Base-by-base conservation (phyloP, 2,888 invertebrate species). In the Atethmia centrago region DNA sequence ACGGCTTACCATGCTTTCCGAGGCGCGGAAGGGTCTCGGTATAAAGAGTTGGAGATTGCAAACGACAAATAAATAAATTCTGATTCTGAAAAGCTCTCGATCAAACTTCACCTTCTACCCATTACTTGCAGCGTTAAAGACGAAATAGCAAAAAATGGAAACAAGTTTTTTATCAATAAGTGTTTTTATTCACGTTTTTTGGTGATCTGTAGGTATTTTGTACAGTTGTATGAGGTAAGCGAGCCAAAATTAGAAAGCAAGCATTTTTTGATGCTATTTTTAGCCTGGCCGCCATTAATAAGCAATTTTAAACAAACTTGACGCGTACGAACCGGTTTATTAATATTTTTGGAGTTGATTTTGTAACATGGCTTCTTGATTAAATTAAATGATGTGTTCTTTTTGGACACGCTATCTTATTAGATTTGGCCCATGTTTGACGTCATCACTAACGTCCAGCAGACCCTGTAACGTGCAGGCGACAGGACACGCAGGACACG, bases 181-280 rank as follows among this genome's bases (percentile, higher is more conserved):
- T 70, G 77, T 82, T 85, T 77, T 79, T 82, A 73, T 76, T 59
- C 68, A 28, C 55, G 69, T 84, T 82, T 86, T 86, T 86, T 75
- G 72, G 71, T 70, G 31, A 10, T 40, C 61, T 42, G 56, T 83
- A 78, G 77, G 78, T 83, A 85, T 83, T 85, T 85, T 78, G 45
- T 82, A 84, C 85, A 79, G 85, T 85, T 83, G 51, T n/a, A 36
- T 84, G 86, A 87, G 80, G 87, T 86, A 86, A 86, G 59, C 62
- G 67, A 64, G 82, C 84, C 86, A 85, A 86, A 86, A 82, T 86
- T 86, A 87, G 86, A 86, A 86, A 86, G 86, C 77, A 69, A 78
- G 53, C 67, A 76, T 63, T 70, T 71, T 74, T 16, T 56, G 47
- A 49, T 40, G 68, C 86, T 86, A 86, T 86, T 86, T 86, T 87